Evolutionary conservation across 2,113 vertebrate genomes (phyloP).

Genomic region (Canis aureus): DNA sequence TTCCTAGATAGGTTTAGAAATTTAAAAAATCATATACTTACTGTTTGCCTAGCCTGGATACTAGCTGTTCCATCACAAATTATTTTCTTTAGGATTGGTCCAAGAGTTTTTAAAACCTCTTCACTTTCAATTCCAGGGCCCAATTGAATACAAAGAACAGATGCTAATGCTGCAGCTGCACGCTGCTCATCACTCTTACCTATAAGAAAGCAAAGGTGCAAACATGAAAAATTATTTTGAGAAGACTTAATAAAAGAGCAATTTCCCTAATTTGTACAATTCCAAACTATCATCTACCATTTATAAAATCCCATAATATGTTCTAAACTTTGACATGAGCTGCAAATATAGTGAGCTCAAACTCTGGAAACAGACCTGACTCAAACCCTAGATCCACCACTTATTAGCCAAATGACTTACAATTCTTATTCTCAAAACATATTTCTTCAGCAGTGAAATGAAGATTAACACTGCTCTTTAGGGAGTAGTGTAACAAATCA

Average conservation of each 20-base stretch:
- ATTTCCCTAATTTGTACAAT: background rate
- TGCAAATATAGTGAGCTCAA: background rate
- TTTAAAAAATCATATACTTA: conserved; percentile 86
- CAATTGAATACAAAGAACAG: conserved; percentile 96
- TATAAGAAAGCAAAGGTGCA: conserved; percentile 70
- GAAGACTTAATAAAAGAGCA: background rate
- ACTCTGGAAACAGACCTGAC: background rate
- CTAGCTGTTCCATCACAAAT: conserved; percentile 94
- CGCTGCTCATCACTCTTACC: conserved; percentile 97
- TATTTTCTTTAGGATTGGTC: conserved; percentile 95
- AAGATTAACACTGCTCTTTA: background rate
- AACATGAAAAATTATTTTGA: background rate
- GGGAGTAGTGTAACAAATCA: background rate
- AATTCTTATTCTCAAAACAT: background rate
- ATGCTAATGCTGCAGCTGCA: conserved; percentile 94
- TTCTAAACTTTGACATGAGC: background rate
- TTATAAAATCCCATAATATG: background rate
- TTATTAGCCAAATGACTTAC: background rate
- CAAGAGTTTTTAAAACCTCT: conserved; percentile 96
- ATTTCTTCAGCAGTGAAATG: background rate
- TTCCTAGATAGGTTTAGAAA: background rate
- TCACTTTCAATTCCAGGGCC: conserved; percentile 98
- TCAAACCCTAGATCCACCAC: background rate
- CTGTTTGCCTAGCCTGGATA: conserved; percentile 94
- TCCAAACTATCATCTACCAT: background rate